A percentile compares a stretch with the other conserved stretches of the same genome.
Conservation (phyloP, 1,140 invertebrate species). For the Grapholita molesta region DNA sequence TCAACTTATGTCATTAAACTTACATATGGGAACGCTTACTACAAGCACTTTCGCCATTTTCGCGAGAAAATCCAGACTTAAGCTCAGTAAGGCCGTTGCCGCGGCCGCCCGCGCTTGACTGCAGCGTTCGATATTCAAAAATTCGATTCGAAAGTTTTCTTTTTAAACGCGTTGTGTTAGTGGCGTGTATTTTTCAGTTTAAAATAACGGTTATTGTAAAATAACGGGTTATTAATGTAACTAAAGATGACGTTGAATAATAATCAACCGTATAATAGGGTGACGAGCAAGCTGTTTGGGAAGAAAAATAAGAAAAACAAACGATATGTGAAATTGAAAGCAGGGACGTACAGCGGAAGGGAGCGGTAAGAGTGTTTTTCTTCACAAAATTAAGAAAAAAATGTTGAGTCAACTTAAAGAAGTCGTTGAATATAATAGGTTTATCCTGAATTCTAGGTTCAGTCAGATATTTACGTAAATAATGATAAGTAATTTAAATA, state of each 20-base stretch:
- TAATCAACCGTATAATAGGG: slow-evolving; percentile 51
- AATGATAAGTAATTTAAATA: too few relatives aligned
- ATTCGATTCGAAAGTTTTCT: slow-evolving; percentile 13
- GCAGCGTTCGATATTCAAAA: slow-evolving; percentile 24
- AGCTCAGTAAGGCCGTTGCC: slow-evolving; percentile 46
- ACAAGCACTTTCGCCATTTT: slow-evolving; percentile 57
- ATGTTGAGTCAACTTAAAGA: too few relatives aligned
- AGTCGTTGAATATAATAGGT: too few relatives aligned
- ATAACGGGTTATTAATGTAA: background rate
- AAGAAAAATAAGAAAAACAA: slow-evolving; percentile 69
- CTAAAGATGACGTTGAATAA: slow-evolving; percentile 58
- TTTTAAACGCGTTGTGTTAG: background rate
- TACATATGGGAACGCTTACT: slow-evolving; percentile 5
- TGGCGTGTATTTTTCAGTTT: slow-evolving; percentile 1
- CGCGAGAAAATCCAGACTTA: slow-evolving; percentile 46
- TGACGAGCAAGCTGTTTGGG: slow-evolving; percentile 57
- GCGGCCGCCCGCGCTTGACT: slow-evolving; percentile 30
- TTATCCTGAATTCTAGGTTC: too few relatives aligned
- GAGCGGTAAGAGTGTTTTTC: slow-evolving; percentile 57
- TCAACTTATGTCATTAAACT: slow-evolving; percentile 17
- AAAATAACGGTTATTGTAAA: background rate
- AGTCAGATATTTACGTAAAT: too few relatives aligned
- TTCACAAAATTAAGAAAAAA: too few relatives aligned
- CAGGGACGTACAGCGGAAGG: slow-evolving; percentile 52
- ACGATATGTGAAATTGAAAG: slow-evolving; percentile 54